Percentiles rank a stretch among this genome's conserved stretches.
These are phyloP conservation scores for Egretta garzetta DNA, from an alignment of 2,113 vertebrate genomes.

Conservation along the genomic window DNA sequence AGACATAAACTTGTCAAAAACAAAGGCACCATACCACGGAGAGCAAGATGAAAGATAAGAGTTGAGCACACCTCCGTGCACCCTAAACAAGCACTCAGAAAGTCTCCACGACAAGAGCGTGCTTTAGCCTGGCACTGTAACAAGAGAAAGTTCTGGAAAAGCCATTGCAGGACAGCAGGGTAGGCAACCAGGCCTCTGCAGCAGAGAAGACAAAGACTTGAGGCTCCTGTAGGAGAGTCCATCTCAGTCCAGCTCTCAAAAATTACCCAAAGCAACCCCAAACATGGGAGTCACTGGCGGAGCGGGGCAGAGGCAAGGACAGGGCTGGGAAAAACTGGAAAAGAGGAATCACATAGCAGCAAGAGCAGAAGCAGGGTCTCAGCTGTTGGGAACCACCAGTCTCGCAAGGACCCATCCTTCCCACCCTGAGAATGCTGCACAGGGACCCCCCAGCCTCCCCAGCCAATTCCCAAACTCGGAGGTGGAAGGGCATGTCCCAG, in stretches of 20 bases:
- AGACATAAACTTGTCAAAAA: neutral
- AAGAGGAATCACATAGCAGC: neutral
- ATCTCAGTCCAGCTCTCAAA: neutral
- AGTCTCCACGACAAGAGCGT: neutral
- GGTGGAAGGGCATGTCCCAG: neutral
- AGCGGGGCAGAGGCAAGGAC: neutral
- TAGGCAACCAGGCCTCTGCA: neutral
- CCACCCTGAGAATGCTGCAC: accelerated
- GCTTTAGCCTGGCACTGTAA: neutral
- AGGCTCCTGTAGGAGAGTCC: neutral
- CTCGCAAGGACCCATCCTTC: accelerated
- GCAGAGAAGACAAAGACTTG: neutral
- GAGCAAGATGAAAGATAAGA: neutral
- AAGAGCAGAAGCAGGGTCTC: neutral
- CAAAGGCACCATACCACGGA: neutral
- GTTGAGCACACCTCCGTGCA: neutral
- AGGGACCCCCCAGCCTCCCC: neutral
- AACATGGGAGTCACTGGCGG: accelerated
- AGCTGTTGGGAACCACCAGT: accelerated
- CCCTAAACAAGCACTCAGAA: neutral
- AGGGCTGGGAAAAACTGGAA: neutral
- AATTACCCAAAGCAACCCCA: neutral
- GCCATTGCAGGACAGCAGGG: neutral
- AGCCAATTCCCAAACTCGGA: neutral
- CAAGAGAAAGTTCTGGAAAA: neutral